Evolutionary conservation across 2,797 vertebrate species (phyloP).

Genomic region (Diplodus puntazzo): DNA sequence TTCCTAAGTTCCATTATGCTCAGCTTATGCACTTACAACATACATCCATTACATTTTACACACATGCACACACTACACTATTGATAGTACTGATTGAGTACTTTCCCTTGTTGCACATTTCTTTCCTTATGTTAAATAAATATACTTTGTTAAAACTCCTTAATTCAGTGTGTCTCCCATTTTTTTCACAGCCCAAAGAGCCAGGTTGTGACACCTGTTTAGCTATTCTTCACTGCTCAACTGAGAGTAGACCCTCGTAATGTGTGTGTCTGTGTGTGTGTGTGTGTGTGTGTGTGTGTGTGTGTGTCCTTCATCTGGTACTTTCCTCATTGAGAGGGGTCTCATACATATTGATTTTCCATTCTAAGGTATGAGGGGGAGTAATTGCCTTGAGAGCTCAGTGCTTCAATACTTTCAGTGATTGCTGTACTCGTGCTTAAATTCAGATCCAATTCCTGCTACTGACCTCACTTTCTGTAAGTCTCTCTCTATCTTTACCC

Average conservation of each 20-base stretch:
- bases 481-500: background rate
- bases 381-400: constrained; percentile 37
- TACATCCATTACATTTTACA: too few relatives aligned
- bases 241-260: background rate
- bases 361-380: constrained; percentile 39
- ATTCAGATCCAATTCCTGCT: constrained; percentile 18
- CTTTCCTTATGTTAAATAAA: too few relatives aligned
- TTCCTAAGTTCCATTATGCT: too few relatives aligned
- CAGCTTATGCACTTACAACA: too few relatives aligned
- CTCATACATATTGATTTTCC: constrained; percentile 50
- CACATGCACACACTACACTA: too few relatives aligned
- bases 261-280: background rate
- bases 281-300: background rate
- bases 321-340: constrained; percentile 17
- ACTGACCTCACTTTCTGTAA: background rate
- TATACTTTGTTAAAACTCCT: too few relatives aligned
- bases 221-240: background rate
- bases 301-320: background rate
- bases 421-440: constrained; percentile 34
- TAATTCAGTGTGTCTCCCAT: too few relatives aligned
- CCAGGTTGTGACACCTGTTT: too few relatives aligned
- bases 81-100: too few relatives aligned
- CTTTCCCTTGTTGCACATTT: too few relatives aligned
- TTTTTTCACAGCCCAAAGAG: too few relatives aligned
- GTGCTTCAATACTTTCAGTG: constrained; percentile 43